Base-by-base conservation (phyloP, 2,113 vertebrate species). In the Trematomus loennbergii region DNA sequence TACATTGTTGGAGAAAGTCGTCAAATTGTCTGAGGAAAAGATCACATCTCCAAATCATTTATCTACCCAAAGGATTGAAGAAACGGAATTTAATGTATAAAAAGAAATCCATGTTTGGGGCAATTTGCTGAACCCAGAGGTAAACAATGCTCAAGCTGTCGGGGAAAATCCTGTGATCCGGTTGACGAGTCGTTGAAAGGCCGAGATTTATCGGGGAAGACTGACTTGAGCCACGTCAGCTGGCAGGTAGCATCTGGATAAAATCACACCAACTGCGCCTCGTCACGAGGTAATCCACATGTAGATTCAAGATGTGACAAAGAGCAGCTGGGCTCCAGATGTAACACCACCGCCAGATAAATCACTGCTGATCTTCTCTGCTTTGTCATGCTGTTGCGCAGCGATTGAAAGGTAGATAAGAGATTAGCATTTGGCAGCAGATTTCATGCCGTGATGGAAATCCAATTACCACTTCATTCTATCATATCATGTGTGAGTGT, bases 381-480 rank as follows among this genome's bases (percentile, higher is more conserved):
- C 58, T 66, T 72, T 48, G 70, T 72, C 81, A 70, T 54, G 5
- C 60, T 53, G 70, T 59, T 77, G 29, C 25, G 25, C 46, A 6
- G 46, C 63, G 82, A 87, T 75, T 68, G 84, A 62, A 85, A 86
- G 78, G 85, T 81, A 78, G 90, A 89, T 89, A 83, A 78, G 71
- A 82, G 64, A 86, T 88, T 48, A 84, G 57, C 49, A 45, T 89
- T 87, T 75, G 65, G 73, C 76, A 59, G 59, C 64, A 79, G 82
- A 89, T 93, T 92, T 89, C 83, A 72, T 17, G 55, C 45, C 9
- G 61, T 43, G 67, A 65, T 65, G 54, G 65, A 91, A 95, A 94
- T 89, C 81, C 78, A 89, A 90, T 94, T 91, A 91, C 52, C 50
- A 55, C 55, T 83, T 85, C 67, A 85, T 86, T 88, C 60, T 78